Base-by-base conservation (phyloP, 2,113 vertebrate genomes). In the Tenebrosternarchus preto region DNA sequence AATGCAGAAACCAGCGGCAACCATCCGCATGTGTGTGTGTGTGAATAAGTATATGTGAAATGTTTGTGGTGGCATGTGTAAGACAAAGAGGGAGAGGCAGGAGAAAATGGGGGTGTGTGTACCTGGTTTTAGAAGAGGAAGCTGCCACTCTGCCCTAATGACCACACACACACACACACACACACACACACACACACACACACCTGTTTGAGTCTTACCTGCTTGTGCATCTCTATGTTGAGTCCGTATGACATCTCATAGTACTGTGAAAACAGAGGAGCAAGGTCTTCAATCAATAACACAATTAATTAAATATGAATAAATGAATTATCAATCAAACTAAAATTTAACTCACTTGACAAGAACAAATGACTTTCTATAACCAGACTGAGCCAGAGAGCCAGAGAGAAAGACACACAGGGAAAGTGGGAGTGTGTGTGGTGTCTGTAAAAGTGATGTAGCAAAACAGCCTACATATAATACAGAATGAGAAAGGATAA, bases 221-320 rank as follows among this genome's bases (percentile, higher is more conserved):
- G 83, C 78, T 84, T 84, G 80, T 84, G 83, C 83, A 84, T 84
- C 83, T 84, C 83, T 56, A 84, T 84, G 83, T 82, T 84, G 50
- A 84, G 80, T 69, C 83, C 83, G 33, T 84, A 82, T 43, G 83
- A 82, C 83, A 84, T 84, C 83, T 84, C 83, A 31, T 84, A 84
- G 66, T 84, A 84, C 83, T 84, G 80, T 71, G 25, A 66, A 61
- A 74, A 84, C 68, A 84, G 22, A 84, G 57, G 77, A n/a, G 69
- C 8, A 59, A 36, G 31, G 82, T 78, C 69, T 75, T 84, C 4
- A 78, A n/a, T 84, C 80, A 84, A 72, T 15, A 55, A 1, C 5
- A 20, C 70, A 68, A 73, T 39, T 50, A 69, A 70, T 81, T 76
- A 50, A 74, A 70, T 64, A 64, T 59, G 68, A 73, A 53, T 78